Evolutionary conservation across 2,113 vertebrate species (phyloP).

Genomic region (Calcarius ornatus): DNA sequence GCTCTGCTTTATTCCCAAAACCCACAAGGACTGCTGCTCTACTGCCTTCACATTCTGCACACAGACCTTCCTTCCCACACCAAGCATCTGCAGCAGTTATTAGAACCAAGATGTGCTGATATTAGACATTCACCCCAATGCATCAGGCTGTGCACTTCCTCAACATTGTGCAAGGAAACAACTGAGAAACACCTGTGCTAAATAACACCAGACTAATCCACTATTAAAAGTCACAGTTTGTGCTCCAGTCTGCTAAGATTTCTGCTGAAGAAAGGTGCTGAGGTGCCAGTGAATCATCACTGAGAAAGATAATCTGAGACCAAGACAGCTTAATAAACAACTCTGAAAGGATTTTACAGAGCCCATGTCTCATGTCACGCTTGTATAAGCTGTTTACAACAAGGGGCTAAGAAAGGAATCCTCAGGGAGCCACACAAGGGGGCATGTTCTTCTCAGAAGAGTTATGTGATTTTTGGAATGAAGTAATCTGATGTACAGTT

Average conservation of each 20-base stretch:
- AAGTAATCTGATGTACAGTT: constrained; percentile 21
- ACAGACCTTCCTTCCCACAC: background rate
- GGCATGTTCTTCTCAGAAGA: background rate
- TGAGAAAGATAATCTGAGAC: constrained; percentile 10
- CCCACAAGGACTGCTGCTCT: background rate
- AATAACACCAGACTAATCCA: background rate
- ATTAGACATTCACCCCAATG: background rate
- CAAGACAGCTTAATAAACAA: constrained; percentile 35
- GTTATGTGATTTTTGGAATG: constrained; percentile 14
- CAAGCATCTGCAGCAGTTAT: background rate
- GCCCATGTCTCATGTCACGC: background rate
- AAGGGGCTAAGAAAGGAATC: constrained; percentile 14
- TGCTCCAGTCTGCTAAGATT: background rate
- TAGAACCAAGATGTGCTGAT: background rate
- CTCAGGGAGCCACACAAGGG: background rate
- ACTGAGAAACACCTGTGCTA: background rate
- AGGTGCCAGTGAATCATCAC: background rate
- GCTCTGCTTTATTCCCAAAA: background rate
- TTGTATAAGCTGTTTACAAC: constrained; percentile 12
- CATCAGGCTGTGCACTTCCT: background rate
- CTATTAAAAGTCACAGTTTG: background rate
- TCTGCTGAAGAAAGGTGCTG: background rate
- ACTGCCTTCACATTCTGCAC: background rate
- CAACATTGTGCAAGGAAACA: background rate
- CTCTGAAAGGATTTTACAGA: constrained; percentile 14